A percentile compares a stretch with the other conserved stretches of the same genome.
Conservation (phyloP, 2,797 vertebrate genomes). For the Acomys russatus region DNA sequence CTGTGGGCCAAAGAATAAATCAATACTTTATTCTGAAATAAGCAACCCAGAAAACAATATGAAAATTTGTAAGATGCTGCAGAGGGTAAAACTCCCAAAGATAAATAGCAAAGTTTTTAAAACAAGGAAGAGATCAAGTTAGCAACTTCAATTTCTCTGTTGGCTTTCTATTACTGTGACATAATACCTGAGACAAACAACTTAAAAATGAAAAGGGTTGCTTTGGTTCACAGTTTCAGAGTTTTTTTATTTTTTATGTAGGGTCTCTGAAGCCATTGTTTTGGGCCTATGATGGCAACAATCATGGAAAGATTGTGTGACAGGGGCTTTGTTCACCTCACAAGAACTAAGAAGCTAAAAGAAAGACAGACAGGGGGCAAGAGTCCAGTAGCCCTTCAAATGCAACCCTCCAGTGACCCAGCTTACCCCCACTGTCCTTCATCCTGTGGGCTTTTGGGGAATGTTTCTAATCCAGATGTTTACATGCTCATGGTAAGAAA, state of each 20-base stretch:
- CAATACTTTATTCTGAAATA: conserved; percentile 8
- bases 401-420: background rate
- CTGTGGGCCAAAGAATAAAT: background rate
- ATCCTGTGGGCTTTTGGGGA: background rate
- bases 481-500: background rate
- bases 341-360: background rate
- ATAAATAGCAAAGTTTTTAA: background rate
- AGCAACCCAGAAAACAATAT: background rate
- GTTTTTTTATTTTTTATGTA: background rate
- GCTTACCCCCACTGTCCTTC: background rate
- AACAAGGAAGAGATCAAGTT: background rate
- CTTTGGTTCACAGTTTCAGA: background rate
- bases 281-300: background rate
- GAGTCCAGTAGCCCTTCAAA: background rate
- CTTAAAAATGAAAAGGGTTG: background rate
- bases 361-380: background rate
- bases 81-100: background rate
- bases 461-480: background rate
- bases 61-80: background rate
- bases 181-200: background rate
- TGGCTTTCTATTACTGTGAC: background rate
- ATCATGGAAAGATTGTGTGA: background rate
- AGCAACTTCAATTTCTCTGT: background rate
- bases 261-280: background rate
- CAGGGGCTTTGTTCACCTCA: background rate